Base-by-base conservation (phyloP, 2,797 vertebrate genomes). In the Pogonophryne albipinna region DNA sequence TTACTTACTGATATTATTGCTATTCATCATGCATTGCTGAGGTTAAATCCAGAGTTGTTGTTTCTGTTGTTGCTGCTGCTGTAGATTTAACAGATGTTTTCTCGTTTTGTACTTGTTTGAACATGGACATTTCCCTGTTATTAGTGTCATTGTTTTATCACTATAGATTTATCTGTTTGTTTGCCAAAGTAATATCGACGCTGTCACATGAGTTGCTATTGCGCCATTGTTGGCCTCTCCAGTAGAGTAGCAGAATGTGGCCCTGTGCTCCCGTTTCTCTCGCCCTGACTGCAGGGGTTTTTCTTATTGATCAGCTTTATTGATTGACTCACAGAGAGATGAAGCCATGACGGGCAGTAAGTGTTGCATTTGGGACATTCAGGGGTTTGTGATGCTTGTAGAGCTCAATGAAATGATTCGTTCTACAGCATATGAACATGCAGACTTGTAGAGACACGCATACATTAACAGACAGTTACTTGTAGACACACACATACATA, bases 291-390 rank as follows among this genome's bases (percentile, higher is more conserved):
- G 83, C 82, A 71, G 79, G 79, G 74, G 70, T 78, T 89, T 91
- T 83, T 80, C 45, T 78, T 46, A 90, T 89, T 56, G 91, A 92
- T 86, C 23, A 0, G 4, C 38, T 44, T 11, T 76, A 89, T 90
- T 83, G 89, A 92, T 89, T 64, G 74, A 61, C 78, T 79, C 74
- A 64, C 76, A 62, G 76, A 74, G 76, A 83, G 74, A 86, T 87
- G 69, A 86, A 86, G 71, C 85, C 72, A 74, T 67, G 80, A 80
- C 53, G 27, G 71, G 72, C 74, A 77, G 31, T 70, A 76, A 80
- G 62, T 73, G 80, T 88, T 19, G 44, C 80, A 67, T 84, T 76
- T 76, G 69, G 72, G 68, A 75, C 71, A 67, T 76, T 83, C 57
- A 10, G 44, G 55, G 42, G 52, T 79, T 81, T 76, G 63, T 66